Evolutionary conservation across 1,140 invertebrate genomes (phyloP).

Genomic region (Bombus waltoni): DNA sequence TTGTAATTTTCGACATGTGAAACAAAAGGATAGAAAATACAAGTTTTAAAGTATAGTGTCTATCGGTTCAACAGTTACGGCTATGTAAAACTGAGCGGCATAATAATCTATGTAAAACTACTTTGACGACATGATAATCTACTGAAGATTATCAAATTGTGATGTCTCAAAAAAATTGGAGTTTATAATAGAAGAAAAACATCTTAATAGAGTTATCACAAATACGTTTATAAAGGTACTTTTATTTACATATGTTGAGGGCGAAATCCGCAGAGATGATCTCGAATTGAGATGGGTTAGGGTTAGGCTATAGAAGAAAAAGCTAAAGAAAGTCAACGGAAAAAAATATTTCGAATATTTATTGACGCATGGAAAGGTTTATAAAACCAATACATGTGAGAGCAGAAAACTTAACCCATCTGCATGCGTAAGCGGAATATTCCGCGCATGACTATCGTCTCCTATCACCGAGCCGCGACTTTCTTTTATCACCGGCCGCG

Average conservation of each 20-base stretch:
- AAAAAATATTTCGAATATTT: no score
- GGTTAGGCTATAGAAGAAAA: no score
- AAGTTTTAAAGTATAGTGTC: no score
- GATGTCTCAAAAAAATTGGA: slow-evolving; percentile 88
- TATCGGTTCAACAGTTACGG: no score
- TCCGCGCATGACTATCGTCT: neutral
- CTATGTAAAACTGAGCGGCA: no score
- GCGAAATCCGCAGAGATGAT: no score
- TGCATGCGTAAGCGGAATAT: neutral
- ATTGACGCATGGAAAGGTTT: no score
- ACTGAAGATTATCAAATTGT: slow-evolving; percentile 90
- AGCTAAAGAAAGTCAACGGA: no score
- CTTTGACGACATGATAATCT: no score
- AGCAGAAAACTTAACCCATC: neutral
- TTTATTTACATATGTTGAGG: neutral
- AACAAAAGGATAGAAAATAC: neutral
- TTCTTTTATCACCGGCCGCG: neutral
- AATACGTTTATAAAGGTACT: slow-evolving; percentile 89
- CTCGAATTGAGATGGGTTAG: no score
- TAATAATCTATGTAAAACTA: no score
- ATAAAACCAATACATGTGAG: no score
- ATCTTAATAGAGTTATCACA: slow-evolving; percentile 89
- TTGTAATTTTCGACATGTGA: neutral
- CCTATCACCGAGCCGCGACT: neutral
- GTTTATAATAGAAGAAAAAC: slow-evolving; percentile 89